Base-by-base conservation (phyloP, 92 coral and sea anemone species). In the Virgularia gustaviana region DNA sequence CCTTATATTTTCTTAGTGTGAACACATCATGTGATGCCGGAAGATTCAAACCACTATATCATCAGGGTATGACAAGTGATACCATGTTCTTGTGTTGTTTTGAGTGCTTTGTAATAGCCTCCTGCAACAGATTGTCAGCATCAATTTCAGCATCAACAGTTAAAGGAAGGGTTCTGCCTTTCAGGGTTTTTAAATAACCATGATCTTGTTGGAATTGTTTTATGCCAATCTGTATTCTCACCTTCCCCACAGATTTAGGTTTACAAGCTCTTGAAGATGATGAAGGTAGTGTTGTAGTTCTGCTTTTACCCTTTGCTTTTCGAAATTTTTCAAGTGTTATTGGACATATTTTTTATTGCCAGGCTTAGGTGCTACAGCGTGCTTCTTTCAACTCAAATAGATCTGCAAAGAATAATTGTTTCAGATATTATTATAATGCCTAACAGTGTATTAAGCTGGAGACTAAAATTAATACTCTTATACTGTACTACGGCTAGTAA, bases 81-180 rank as follows among this genome's bases (percentile, higher is more conserved):
- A 4, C 6, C 32, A 34, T 0, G 8, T 22, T 6, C 32, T 37
- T 7, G 16, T 12, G 10, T 23, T 22, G 63, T 56, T 56, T 56
- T 56, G 63, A 56, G 36, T 56, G 63, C 63, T 56, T 56, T 56
- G 63, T 19, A 6, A 56, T 37, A 56, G 63, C 63, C n/a, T 56
- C 63, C 9, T 27, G 2, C 31, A 56, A 56, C 63, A 56, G 3
- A 28, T 56, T 13, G n/a, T 56, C 24, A 6, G 63, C 63, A 56
- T 56, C n/a, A 22, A 56, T 56, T 16, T 56, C 36, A 15, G 63
- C 30, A 23, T 56, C 63, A 7, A 56, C 63, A 6, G 63, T 56
- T 56, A 56, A 37, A 28, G 31, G 63, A 22, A 56, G 63, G 29
- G 63, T 4, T 56, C 63, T 23, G 11, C 63, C 63, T 56, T 56